Evolutionary conservation across 2,888 invertebrate genomes (phyloP), one percentile per base, ranked within the genome.

Genomic region (Mayetiola destructor): DNA sequence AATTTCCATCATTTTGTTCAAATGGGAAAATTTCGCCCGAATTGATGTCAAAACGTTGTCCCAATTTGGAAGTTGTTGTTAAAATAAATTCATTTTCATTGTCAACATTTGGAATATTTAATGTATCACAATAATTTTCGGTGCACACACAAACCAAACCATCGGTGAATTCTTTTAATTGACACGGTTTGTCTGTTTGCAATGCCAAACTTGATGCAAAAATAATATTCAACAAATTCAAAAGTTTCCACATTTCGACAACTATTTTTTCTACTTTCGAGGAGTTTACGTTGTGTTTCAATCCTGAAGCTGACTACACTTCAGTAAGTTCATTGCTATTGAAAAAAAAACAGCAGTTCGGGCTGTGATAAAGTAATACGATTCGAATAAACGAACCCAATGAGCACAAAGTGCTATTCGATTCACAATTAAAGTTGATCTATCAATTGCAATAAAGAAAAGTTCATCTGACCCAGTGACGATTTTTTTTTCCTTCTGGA

Each of bases 61-160:
- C 72, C 68, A 75, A 77, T 68, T 76, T 74, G 64, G 75, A 80
- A 1, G 81, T 79, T 4, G 79, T 78, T 62, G 82, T 81, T 20
- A 75, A 66, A 0, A 79, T 68, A 61, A 74, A 81, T 37, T 69
- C 65, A 1, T 72, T 74, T 0, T 70, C 67, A 2, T 69, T 66
- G 3, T 66, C 66, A 0, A 77, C 72, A 1, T 68, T 64, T 14
- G 79, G 73, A 55, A 77, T 70, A 2, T 79, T 77, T 52, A 81
- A 70, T 8, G 77, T 80, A 66, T 88, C 87, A 64, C 88, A 88
- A 65, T 83, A 81, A 0, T 75, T 76, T 0, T 78, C 71, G 63
- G 83, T 79, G 64, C 88, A 88, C 5, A 86, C 84, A 66, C 88
- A 88, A 0, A 85, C 82, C n/a, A 74, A 69, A 9, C 72, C 72